Evolutionary conservation across 2,113 vertebrate species (phyloP), one percentile per base, ranked within the genome.

Genomic region (Plotosus lineatus): DNA sequence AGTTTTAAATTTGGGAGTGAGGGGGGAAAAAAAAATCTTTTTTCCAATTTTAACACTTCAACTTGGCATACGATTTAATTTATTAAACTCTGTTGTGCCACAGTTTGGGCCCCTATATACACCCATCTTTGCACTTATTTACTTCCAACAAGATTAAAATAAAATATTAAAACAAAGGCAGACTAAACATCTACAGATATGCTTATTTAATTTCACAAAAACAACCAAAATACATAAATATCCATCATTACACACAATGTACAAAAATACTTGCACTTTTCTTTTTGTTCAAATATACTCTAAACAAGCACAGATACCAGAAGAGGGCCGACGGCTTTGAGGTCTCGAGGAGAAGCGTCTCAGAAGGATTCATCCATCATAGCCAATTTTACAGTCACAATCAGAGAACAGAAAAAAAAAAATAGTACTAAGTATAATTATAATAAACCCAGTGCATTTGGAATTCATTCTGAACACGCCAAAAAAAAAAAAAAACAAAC

Each of bases 141-240:
- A 83, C 69, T 80, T 75, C 65, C 83, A 88, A 81, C 83, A 82
- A 60, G 58, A 31, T 80, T 78, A 50, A 82, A 65, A 85, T 69
- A 80, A 83, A 53, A 63, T 75, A 85, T 38, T 42, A 76, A 83
- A 84, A 82, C 80, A 72, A 84, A 42, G 65, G 53, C 78, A 87
- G 78, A 85, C 77, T 82, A 82, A 84, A 84, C 74, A 80, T 82
- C 72, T 81, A 85, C 84, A 85, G 82, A 83, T 82, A 82, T 84
- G 82, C 65, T 77, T 53, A 68, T 85, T 82, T 85, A 86, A 83
- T 88, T 85, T 83, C 86, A 88, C 86, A 79, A 83, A 84, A 79
- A n/a, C n/a, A n/a, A n/a, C n/a, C 44, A 46, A 56, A 84, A 82
- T 83, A 80, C 85, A 86, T 88, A 86, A 88, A 88, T 88, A 87